A percentile compares a stretch with the other conserved stretches of the same genome.
These are phyloP conservation scores for Tetragnatha montana DNA, from an alignment of 2,888 invertebrate genomes.

Conservation along the genomic window DNA sequence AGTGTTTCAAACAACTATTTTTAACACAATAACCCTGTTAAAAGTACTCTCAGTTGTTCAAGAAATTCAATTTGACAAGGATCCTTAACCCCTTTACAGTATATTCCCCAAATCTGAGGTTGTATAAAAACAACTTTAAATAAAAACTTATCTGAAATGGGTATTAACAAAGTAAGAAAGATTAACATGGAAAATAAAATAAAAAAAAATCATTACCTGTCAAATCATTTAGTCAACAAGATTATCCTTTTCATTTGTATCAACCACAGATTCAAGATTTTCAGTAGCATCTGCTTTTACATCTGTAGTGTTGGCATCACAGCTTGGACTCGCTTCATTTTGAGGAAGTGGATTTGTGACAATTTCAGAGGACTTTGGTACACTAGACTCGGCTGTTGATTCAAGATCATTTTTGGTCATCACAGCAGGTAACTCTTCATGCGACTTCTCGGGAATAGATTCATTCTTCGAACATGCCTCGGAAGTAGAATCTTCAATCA, in stretches of 20 bases:
- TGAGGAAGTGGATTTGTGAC: neutral
- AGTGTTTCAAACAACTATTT: too few species aligned
- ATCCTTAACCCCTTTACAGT: too few species aligned
- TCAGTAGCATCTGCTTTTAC: constrained; percentile 9
- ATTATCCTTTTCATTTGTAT: constrained; percentile 25
- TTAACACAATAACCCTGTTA: too few species aligned
- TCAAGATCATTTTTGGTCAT: constrained; percentile 24
- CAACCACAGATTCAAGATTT: constrained; percentile 1
- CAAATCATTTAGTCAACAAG: constrained; percentile 35
- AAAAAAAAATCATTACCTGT: constrained; percentile 17
- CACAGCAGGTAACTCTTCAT: neutral
- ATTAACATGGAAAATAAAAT: too few species aligned
- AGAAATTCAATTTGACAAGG: too few species aligned
- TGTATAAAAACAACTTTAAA: too few species aligned
- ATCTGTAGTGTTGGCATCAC: neutral
- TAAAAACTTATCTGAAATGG: too few species aligned
- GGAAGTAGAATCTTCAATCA: neutral
- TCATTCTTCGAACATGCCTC: neutral
- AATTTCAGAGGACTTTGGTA: constrained; percentile 35
- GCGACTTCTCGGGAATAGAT: neutral
- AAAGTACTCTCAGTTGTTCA: too few species aligned
- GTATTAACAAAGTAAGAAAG: too few species aligned
- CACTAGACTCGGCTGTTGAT: constrained; percentile 25
- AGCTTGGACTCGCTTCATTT: neutral
- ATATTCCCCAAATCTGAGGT: too few species aligned